phyloP scores from a whole-genome alignment of 1,140 invertebrate species.

The Ceratina australensis region DNA sequence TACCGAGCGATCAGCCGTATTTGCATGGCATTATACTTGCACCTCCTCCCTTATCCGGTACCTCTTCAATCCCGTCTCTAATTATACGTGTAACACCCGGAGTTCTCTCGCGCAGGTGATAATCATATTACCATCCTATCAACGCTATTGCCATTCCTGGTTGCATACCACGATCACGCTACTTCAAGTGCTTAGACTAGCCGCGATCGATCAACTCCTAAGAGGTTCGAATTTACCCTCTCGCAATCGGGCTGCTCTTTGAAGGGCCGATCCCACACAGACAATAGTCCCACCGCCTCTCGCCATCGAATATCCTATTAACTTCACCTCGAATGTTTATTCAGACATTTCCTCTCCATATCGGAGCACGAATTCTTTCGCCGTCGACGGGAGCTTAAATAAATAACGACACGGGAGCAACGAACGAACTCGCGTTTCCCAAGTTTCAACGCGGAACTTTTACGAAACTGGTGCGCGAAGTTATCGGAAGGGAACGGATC shows the following conservation, averaged over 20 bases:
- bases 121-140: constrained; percentile 76
- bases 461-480: constrained; percentile 51
- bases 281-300: constrained; percentile 46
- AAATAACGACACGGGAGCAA: constrained; percentile 45
- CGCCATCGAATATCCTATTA: constrained; percentile 34
- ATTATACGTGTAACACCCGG: constrained; percentile 72
- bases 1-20: constrained; percentile 72
- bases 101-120: constrained; percentile 71
- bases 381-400: constrained; percentile 39
- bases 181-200: constrained; percentile 72
- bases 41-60: constrained; percentile 41
- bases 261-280: constrained; percentile 9
- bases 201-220: constrained; percentile 60
- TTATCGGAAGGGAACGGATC: constrained; percentile 41
- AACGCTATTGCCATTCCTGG: constrained; percentile 74
- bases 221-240: constrained; percentile 61
- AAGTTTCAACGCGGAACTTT: constrained; percentile 38
- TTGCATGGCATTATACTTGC: constrained; percentile 74
- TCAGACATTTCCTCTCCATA: not conserved
- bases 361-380: not conserved
- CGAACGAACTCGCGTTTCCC: constrained; percentile 35
- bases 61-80: constrained; percentile 70
- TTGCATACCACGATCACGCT: constrained; percentile 65
- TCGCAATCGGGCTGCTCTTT: constrained; percentile 39
- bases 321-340: not conserved